Evolutionary conservation across 2,888 invertebrate genomes (phyloP).

Genomic region (Drosophila fulvimacula): DNA sequence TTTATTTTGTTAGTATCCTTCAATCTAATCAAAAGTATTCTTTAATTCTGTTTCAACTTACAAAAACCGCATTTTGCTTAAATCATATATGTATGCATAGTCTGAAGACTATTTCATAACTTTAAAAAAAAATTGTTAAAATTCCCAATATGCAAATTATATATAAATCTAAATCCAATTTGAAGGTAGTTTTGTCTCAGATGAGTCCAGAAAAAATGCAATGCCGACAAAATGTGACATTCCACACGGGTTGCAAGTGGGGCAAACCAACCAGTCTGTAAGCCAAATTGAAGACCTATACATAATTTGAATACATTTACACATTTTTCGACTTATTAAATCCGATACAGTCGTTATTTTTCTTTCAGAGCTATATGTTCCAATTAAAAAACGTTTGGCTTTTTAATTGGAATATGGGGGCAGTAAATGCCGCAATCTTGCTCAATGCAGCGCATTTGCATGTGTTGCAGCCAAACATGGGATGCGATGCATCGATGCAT

Average conservation of each 20-base stretch:
- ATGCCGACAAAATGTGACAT: slow-evolving; percentile 20
- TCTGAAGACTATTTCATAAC: slow-evolving; percentile 5
- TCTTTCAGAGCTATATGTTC: slow-evolving; percentile 55
- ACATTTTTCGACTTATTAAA: slow-evolving; percentile 50
- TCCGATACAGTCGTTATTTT: slow-evolving; percentile 15
- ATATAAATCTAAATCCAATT: neutral
- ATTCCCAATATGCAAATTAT: slow-evolving; percentile 44
- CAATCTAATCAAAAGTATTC: neutral
- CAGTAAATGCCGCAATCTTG: slow-evolving; percentile 31
- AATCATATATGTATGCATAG: neutral
- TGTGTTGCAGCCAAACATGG: slow-evolving; percentile 26
- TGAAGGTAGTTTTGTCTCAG: slow-evolving; percentile 31
- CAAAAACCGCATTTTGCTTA: no score
- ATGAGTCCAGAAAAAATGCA: slow-evolving; percentile 39
- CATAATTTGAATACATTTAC: slow-evolving; percentile 70
- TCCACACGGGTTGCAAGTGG: slow-evolving; percentile 10
- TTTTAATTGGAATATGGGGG: slow-evolving; percentile 61
- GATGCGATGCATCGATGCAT: slow-evolving; percentile 28
- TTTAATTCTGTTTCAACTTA: neutral
- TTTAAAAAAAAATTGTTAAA: no score
- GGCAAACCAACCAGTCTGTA: slow-evolving; percentile 37
- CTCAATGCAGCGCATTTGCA: slow-evolving; percentile 51
- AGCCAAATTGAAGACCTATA: slow-evolving; percentile 31
- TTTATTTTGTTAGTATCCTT: neutral
- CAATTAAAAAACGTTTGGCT: slow-evolving; percentile 64